Evolutionary conservation across 2,113 vertebrate genomes (phyloP).

Genomic region (Cervus canadensis): DNA sequence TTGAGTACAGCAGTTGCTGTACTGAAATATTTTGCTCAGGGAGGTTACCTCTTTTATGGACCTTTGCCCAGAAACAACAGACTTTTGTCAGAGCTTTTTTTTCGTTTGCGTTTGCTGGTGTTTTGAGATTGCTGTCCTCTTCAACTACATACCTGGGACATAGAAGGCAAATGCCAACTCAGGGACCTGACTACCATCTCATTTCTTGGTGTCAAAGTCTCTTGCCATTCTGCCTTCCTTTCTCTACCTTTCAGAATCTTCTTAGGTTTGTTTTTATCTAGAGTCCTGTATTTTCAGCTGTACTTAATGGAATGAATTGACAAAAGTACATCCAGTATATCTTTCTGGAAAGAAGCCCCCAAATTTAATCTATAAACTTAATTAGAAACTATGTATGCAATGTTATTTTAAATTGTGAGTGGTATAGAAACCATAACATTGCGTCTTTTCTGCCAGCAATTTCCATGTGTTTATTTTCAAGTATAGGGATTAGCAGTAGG

Average conservation of each 20-base stretch:
- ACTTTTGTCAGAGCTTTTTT: not conserved
- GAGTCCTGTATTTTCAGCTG: not conserved
- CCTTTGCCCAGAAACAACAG: not conserved
- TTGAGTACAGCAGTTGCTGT: not conserved
- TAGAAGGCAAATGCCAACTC: not conserved
- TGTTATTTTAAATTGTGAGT: not conserved
- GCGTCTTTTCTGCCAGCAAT: not conserved
- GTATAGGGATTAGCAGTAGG: not conserved
- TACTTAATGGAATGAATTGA: not conserved
- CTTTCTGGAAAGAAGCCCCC: not conserved
- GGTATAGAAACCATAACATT: not conserved
- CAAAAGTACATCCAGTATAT: not conserved
- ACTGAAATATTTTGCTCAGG: not conserved
- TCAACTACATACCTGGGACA: not conserved
- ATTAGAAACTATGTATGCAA: not conserved
- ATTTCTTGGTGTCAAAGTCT: not conserved
- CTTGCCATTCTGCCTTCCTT: not conserved
- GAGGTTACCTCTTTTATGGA: not conserved
- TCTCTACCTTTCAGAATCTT: not conserved
- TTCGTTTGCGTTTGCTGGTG: not conserved
- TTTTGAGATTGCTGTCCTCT: not conserved
- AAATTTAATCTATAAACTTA: not conserved
- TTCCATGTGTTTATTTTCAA: not conserved
- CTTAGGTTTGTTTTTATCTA: not conserved
- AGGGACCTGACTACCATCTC: not conserved